These are phyloP conservation scores for pig (Sus scrofa) DNA, from an alignment of 2,113 vertebrate species.

Conservation along the genomic window DNA sequence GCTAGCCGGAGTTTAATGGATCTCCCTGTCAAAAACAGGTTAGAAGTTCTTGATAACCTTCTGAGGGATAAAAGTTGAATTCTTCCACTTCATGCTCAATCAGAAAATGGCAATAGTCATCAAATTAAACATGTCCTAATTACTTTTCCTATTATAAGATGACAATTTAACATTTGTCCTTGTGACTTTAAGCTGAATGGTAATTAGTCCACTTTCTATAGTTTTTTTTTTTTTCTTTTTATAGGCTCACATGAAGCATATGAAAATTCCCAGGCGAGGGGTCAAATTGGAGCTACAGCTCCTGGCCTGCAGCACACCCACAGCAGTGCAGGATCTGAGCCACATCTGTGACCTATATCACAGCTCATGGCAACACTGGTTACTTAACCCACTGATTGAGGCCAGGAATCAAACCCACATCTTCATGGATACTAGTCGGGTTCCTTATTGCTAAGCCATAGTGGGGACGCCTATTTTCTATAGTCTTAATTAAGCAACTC, in stretches of 20 bases:
- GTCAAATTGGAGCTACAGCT: no score
- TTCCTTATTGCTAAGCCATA: no score
- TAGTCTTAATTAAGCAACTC: neutral
- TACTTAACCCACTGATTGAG: no score
- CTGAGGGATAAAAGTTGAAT: neutral
- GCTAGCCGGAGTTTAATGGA: neutral
- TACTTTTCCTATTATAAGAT: conserved; percentile 28
- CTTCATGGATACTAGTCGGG: no score
- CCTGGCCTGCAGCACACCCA: no score
- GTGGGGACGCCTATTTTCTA: neutral
- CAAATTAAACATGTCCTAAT: conserved; percentile 14
- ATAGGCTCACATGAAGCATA: no score
- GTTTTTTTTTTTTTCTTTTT: neutral
- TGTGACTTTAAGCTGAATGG: neutral
- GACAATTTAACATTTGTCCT: conserved; percentile 3
- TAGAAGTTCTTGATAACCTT: neutral
- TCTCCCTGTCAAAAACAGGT: neutral
- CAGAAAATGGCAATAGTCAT: neutral
- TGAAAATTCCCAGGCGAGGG: no score
- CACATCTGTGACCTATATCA: no score
- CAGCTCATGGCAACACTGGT: no score
- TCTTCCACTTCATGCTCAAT: neutral
- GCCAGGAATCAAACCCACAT: no score
- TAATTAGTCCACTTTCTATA: neutral
- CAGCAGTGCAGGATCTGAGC: no score